phyloP scores from a whole-genome alignment of 2,797 vertebrate genomes.

The Scolopax bukidnonensis region DNA sequence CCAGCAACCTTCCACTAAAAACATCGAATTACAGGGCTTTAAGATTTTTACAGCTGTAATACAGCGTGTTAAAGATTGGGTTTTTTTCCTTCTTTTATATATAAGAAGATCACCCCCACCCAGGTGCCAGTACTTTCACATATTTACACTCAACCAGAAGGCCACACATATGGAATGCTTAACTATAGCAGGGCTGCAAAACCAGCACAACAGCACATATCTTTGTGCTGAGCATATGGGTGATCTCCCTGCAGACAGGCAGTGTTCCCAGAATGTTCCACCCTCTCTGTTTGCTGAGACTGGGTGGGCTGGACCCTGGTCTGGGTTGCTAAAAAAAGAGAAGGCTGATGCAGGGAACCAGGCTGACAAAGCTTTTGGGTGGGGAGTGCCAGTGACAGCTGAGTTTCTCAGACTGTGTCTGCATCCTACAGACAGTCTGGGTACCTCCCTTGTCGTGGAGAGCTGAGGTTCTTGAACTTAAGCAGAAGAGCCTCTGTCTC shows the following conservation, averaged over 20 bases:
- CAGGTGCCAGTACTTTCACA: background rate
- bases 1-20: background rate
- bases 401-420: background rate
- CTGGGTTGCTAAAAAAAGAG: background rate
- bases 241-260: background rate
- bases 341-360: background rate
- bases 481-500: background rate
- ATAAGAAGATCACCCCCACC: rapidly evolving
- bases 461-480: background rate
- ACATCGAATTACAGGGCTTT: background rate
- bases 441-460: background rate
- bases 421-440: background rate
- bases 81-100: background rate
- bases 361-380: background rate
- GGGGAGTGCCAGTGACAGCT: background rate
- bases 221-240: background rate
- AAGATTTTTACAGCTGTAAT: background rate
- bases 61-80: background rate
- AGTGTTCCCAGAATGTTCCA: background rate
- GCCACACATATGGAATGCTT: background rate
- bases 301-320: background rate
- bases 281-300: background rate
- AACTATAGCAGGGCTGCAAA: background rate
- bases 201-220: background rate
- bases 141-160: background rate